Base-by-base conservation (phyloP, 1,140 invertebrate genomes). In the Drosophila rufa region DNA sequence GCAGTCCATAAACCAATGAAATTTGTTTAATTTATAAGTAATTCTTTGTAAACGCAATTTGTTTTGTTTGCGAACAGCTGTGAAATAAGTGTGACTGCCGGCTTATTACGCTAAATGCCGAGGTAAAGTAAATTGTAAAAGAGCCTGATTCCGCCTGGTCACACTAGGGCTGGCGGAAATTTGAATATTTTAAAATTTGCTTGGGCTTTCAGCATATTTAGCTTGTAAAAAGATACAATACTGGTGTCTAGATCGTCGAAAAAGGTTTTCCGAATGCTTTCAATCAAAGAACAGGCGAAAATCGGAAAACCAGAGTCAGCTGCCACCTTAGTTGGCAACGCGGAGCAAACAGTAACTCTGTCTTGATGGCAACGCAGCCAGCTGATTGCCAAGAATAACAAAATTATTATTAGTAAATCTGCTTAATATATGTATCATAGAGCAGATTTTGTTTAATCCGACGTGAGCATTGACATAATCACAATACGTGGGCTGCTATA, bases 1-100 rank as follows among this genome's bases (percentile, higher is more conserved):
- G 71, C 91, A 92, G 60, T 91, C 89, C 91, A 92, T 92, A 40
- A 53, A 80, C 46, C 40, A 38, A 73, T 30, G 71, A 67, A 51
- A 73, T 56, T 80, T 25, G 2, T 27, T 56, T 66, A 75, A 69
- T 61, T 66, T 62, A 47, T 36, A 78, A 62, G 69, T 36, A 40
- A 47, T 62, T 55, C 36, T 55, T n/a, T 38, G 2, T 47, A 45
- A 74, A 46, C 42, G 60, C 61, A 53, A 76, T 76, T 83, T 65
- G 74, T 75, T 81, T 77, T 47, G 65, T 33, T 30, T 43, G 48
- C 42, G 55, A 82, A 61, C 80, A 82, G 80, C 80, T 82, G 80
- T 27, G 17, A 59, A 61, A 62, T 9, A 17, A 30, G 27, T 66
- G 57, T 12, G 27, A 15, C 25, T 14, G 17, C 36, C 12, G 4